Base-by-base conservation (phyloP, 2,797 vertebrate species). In the Antennarius maculatus region DNA sequence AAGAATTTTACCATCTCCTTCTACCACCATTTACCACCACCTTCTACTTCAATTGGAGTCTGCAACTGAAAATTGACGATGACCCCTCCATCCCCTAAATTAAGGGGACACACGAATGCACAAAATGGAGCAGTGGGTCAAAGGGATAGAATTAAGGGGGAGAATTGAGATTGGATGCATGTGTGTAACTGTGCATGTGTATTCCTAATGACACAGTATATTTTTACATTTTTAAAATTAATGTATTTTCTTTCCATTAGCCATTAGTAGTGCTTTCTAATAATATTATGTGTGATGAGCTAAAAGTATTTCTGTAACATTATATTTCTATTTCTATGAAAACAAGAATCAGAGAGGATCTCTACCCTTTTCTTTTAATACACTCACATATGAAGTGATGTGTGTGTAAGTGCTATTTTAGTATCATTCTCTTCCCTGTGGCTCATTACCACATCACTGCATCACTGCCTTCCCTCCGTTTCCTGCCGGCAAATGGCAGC, bases 371-470 rank as follows among this genome's bases (percentile, higher is more conserved):
- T 61, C 37, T 47, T 16, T 39, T 45, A 53, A 46, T 52, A 51
- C 12, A 0, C 53, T 54, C 7, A 53, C 37, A 79, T 34, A 34
- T 34, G 31, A 34, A 5, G 5, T 34, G 31, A 34, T 34, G 31
- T 34, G 1, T 51, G 28, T 6, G 8, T 31, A 14, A 51, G 58
- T 45, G 8, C 14, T 54, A 27, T 41, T 29, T 53, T 37, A 13
- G 31, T 23, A 49, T 46, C 34, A 29, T 64, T 59, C 54, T 75
- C 65, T 65, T 80, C 61, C 54, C 63, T 42, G 54, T 60, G 66
- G 60, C 70, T 88, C 76, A 78, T 88, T 84, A 85, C 60, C 80
- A 71, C 73, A 82, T 84, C 77, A 63, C 76, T 58, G 66, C 63
- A 61, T 67, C 60, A 45, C 29, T 13, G 66, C 69, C 71, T 27